A percentile compares a stretch with the other conserved stretches of the same genome.
phyloP scores from a whole-genome alignment of 1,140 invertebrate species.

The Bombus soroeensis region DNA sequence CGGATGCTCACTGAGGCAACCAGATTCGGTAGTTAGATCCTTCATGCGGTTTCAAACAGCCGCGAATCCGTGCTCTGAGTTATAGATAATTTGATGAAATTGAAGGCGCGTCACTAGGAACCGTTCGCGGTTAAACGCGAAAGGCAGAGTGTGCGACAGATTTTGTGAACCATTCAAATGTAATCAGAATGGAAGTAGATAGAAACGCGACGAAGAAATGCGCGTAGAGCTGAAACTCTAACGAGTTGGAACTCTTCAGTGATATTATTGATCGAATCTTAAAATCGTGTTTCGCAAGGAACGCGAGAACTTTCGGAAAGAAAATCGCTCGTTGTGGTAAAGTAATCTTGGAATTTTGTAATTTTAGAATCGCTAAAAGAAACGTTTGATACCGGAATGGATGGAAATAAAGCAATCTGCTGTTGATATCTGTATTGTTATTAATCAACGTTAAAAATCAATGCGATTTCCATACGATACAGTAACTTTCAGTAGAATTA shows the following conservation, averaged over 20 bases:
- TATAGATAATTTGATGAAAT: background rate
- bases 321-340: background rate
- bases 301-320: background rate
- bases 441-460: no score
- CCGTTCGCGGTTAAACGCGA: background rate
- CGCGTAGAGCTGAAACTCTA: background rate
- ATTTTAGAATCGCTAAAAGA: background rate
- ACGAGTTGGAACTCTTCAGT: no score
- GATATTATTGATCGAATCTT: background rate
- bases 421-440: no score
- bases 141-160: background rate
- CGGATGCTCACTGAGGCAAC: slow-evolving; percentile 43
- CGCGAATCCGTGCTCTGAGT: background rate
- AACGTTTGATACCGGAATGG: background rate
- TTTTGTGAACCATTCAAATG: background rate
- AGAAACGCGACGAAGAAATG: background rate
- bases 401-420: no score
- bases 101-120: background rate
- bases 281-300: background rate
- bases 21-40: slow-evolving; percentile 11
- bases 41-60: background rate
- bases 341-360: background rate
- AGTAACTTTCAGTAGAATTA: no score
- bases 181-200: no score
- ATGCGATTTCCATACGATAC: no score